Base-by-base conservation (phyloP, 2,888 invertebrate genomes). In the Chaetoderma sp. region DNA sequence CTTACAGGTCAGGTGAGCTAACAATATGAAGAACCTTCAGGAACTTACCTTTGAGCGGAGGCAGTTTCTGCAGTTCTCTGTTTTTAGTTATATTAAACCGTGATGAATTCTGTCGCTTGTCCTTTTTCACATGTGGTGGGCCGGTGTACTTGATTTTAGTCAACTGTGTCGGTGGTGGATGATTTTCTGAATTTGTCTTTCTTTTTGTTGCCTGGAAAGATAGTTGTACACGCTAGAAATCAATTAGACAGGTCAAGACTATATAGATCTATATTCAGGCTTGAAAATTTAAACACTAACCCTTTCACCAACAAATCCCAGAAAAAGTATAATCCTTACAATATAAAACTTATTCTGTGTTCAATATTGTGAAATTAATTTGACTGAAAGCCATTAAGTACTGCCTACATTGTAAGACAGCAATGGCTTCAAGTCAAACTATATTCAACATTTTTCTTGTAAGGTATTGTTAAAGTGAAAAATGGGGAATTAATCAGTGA, bases 21-120 rank as follows among this genome's bases (percentile, higher is more conserved):
- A n/a, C n/a, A n/a, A n/a, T n/a, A n/a, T n/a, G n/a, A n/a, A n/a
- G n/a, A n/a, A n/a, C n/a, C n/a, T n/a, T n/a, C n/a, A 36, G n/a
- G 21, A 58, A 56, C 91, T 89, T 85, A 97, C 98, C 97, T 91
- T 94, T 94, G 58, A 98, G 89, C 45, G 91, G 90, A 52, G 96
- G 94, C 76, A 98, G 89, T 86, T 94, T 93, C 83, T 94, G 93
- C 75, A 98, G 90, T 89, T 98, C 98, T 83, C 96, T 91, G 88
- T 96, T 96, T 87, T 94, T 94, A 75, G 94, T 93, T 76, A 96
- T 92, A 89, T 95, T 97, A 88, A 96, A 98, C 76, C 96, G 89
- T 79, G 95, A 95, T 83, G 96, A 96, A 86, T 93, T 94, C 85
- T 95, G 96, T 67, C 95, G 90, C 85, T 94, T 93, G 78, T 94